A percentile compares a stretch with the other conserved stretches of the same genome.
These are phyloP conservation scores for Petromus typicus DNA, from an alignment of 2,113 vertebrate species.

Conservation along the genomic window DNA sequence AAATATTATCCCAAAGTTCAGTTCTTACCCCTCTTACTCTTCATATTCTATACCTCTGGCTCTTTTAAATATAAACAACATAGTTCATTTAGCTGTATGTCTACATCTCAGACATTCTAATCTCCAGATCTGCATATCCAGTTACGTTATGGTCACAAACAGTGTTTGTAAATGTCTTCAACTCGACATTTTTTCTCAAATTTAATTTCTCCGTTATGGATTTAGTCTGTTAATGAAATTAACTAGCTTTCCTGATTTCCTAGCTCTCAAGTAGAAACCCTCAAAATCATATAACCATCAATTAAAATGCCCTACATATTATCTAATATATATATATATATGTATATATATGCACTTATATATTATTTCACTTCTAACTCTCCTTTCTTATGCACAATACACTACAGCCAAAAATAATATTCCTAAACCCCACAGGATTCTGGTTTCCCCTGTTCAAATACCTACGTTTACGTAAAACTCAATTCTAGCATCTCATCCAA, in stretches of 20 bases:
- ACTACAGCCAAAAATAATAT: constrained; percentile 5
- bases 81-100: not conserved
- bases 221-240: not conserved
- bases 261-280: constrained; percentile 3
- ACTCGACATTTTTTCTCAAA: constrained; percentile 3
- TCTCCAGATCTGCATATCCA: not conserved
- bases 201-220: not conserved
- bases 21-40: not conserved
- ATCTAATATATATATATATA: not conserved
- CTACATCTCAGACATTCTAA: not conserved
- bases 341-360: not conserved
- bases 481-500: not conserved
- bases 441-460: not conserved
- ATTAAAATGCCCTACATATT: constrained; percentile 10
- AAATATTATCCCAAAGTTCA: not conserved
- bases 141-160: not conserved
- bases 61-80: not conserved
- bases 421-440: not conserved
- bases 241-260: not conserved
- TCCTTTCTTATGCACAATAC: not conserved
- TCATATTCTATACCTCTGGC: not conserved
- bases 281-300: not conserved
- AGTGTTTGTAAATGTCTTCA: not conserved
- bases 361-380: not conserved
- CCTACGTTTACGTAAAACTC: constrained; percentile 14